Evolutionary conservation across 2,888 invertebrate species (phyloP), one percentile per base, ranked within the genome.

Genomic region (Monochamus alternatus): DNA sequence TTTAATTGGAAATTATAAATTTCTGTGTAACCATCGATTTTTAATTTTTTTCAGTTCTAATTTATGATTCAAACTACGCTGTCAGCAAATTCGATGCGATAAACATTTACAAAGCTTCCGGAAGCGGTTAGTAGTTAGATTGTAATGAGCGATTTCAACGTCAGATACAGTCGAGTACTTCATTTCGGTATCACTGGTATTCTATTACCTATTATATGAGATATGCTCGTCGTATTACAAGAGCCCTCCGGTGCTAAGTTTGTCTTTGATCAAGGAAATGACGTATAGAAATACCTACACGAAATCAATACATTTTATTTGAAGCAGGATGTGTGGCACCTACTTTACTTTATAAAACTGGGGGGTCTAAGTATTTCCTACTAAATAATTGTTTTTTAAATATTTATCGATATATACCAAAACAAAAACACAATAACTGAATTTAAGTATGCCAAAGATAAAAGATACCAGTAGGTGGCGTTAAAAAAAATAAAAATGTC

Each of bases 81-180:
- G 7, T 38, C 4, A 38, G 38, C 38, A 38, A 5, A 38, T 38
- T 7, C 38, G 38, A 38, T 38, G 38, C 38, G 38, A 38, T 38
- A 38, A 38, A 7, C 7, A 1, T 4, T 38, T 5, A 7, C 7
- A 38, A 7, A 64, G 52, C 32, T 55, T 74, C 31, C 65, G 73
- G 78, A 75, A 75, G 68, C 71, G 52, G 70, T 73, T 75, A 71
- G 71, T 22, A 22, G 22, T 22, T 22, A 1, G 22, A 22, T 22
- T 76, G 60, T 55, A 69, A 66, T 8, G 78, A 73, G 78, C 77
- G 82, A 83, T 83, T 82, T 81, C 78, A 75, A 76, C 75, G 75
- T 67, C 68, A 75, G 81, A 81, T 82, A 78, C 81, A 78, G 78
- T 75, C 76, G 73, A 72, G 73, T 72, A 78, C 78, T 75, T 74